phyloP scores from a whole-genome alignment of 2,797 vertebrate species.

The Schizopygopsis pylzovi region DNA sequence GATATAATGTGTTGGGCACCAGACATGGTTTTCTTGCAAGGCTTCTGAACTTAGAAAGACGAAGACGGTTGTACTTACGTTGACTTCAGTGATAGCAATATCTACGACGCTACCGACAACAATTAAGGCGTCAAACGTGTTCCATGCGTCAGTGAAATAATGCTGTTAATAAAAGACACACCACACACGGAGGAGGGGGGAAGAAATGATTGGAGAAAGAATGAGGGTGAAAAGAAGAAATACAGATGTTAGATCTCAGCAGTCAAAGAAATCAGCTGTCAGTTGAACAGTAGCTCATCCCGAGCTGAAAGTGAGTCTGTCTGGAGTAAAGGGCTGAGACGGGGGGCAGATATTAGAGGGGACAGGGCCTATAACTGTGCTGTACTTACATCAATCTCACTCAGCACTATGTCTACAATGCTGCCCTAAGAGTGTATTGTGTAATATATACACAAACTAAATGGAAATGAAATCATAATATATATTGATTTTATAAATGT shows the following conservation, averaged over 20 bases:
- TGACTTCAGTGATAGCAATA: constrained; percentile 99
- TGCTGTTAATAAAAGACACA: constrained; percentile 89
- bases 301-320: constrained; percentile 44
- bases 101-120: constrained; percentile 99
- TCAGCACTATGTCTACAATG: constrained; percentile 99
- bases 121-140: constrained; percentile 99
- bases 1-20: not conserved
- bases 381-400: constrained; percentile 99
- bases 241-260: constrained; percentile 53
- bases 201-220: constrained; percentile 67
- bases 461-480: too few species aligned
- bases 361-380: constrained; percentile 61
- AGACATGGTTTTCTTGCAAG: constrained; percentile 66
- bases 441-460: too few species aligned
- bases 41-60: constrained; percentile 56
- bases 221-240: constrained; percentile 52
- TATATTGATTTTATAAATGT: too few species aligned
- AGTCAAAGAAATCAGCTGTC: constrained; percentile 8
- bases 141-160: constrained; percentile 99
- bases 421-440: constrained; percentile 80
- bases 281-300: constrained; percentile 23
- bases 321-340: constrained; percentile 61
- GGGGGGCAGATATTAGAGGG: constrained; percentile 52
- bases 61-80: constrained; percentile 79
- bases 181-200: constrained; percentile 51